phyloP scores from a whole-genome alignment of 2,113 vertebrate species.

The Tragulus kanchil region DNA sequence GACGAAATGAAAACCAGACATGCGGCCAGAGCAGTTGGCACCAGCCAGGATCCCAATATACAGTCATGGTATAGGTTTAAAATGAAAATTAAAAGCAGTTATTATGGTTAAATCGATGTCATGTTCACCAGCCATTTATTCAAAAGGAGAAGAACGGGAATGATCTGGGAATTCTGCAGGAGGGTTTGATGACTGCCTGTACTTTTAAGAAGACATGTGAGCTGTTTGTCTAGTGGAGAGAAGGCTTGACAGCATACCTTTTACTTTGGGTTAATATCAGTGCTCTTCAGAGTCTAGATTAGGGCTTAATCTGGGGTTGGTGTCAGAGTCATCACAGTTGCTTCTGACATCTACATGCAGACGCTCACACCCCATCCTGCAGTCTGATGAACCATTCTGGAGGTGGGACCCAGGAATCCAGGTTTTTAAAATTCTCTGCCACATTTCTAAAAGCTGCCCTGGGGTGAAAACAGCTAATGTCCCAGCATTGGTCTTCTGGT shows the following conservation, averaged over 20 bases:
- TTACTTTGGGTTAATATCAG: not conserved
- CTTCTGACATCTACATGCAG: not conserved
- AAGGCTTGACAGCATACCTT: not conserved
- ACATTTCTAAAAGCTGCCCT: not conserved
- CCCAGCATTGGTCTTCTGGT: not conserved
- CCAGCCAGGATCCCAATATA: conserved; percentile 83
- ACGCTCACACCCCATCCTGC: not conserved
- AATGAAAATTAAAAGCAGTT: conserved; percentile 88
- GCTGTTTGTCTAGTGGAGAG: not conserved
- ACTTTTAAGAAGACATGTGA: not conserved
- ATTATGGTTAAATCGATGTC: conserved; percentile 86
- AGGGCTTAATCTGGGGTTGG: not conserved
- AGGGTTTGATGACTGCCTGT: not conserved
- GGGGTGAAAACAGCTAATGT: not conserved
- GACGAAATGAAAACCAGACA: conserved; percentile 88
- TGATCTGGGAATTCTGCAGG: conserved; percentile 33
- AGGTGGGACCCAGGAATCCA: rapidly evolving
- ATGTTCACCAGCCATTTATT: conserved; percentile 82
- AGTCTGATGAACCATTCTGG: not conserved
- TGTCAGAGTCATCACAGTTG: not conserved
- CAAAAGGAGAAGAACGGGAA: conserved; percentile 25
- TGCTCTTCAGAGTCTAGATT: not conserved
- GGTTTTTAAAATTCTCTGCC: not conserved
- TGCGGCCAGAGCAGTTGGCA: conserved; percentile 87
- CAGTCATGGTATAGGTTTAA: conserved; percentile 86